A percentile compares a stretch with the other conserved stretches of the same genome.
Evolutionary conservation across 2,113 vertebrate species (phyloP).

Genomic region (Cynocephalus volans): DNA sequence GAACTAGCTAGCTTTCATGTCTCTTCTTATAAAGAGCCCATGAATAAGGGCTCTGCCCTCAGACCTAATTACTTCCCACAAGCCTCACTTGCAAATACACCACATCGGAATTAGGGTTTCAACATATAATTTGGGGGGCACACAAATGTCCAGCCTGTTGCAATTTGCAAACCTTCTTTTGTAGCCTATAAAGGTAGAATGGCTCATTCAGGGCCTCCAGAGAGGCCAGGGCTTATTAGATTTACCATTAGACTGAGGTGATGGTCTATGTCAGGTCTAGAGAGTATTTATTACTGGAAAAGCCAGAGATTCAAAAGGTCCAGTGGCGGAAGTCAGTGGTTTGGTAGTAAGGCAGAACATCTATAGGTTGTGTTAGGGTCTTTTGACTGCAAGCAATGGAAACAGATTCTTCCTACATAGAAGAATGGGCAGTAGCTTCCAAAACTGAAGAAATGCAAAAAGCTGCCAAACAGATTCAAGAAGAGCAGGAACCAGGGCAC

Average conservation of each 20-base stretch:
- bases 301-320: not conserved
- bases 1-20: not conserved
- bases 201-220: not conserved
- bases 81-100: not conserved
- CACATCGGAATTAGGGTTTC: not conserved
- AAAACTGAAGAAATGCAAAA: not conserved
- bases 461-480: not conserved
- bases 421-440: not conserved
- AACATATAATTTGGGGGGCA: not conserved
- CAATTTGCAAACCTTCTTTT: not conserved
- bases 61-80: not conserved
- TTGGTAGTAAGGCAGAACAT: not conserved
- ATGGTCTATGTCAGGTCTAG: not conserved
- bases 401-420: not conserved
- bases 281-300: not conserved
- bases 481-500: not conserved
- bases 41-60: not conserved
- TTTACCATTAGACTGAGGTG: not conserved
- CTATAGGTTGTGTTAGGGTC: not conserved
- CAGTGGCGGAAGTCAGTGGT: not conserved
- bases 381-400: slow-evolving; percentile 7
- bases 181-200: not conserved
- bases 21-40: not conserved
- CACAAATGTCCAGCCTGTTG: not conserved
- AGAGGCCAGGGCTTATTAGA: not conserved